These are phyloP conservation scores for Thinocorus orbignyianus DNA, from an alignment of 2,113 vertebrate species.

Conservation along the genomic window DNA sequence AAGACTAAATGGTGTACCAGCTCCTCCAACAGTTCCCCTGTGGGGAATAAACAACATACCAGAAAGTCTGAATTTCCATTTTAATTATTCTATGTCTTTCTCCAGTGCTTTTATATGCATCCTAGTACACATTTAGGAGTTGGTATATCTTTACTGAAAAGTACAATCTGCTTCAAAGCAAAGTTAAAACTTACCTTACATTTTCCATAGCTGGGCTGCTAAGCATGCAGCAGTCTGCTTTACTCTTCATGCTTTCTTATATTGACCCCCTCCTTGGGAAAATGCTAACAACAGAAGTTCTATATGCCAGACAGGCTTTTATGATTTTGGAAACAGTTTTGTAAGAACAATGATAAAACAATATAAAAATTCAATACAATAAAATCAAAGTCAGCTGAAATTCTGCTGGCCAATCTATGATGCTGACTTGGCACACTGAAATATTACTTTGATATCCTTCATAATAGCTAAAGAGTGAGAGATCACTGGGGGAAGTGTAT, in stretches of 20 bases:
- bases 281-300: background rate
- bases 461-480: background rate
- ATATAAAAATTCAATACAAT: background rate
- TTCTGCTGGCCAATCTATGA: background rate
- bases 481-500: background rate
- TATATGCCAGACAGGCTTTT: background rate
- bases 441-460: background rate
- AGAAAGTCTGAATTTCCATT: conserved; percentile 14
- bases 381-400: background rate
- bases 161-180: background rate
- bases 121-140: background rate
- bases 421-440: background rate
- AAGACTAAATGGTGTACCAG: background rate
- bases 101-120: background rate
- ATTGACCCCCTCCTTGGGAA: background rate
- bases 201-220: background rate
- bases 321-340: background rate
- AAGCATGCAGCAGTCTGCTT: background rate
- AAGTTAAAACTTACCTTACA: background rate
- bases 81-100: conserved; percentile 10
- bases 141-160: background rate
- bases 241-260: background rate
- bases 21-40: background rate
- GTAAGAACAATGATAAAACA: background rate
- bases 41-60: background rate